Evolutionary conservation across 1,140 invertebrate species (phyloP), one percentile per base, ranked within the genome.

Genomic region (Monomorium pharaonis): DNA sequence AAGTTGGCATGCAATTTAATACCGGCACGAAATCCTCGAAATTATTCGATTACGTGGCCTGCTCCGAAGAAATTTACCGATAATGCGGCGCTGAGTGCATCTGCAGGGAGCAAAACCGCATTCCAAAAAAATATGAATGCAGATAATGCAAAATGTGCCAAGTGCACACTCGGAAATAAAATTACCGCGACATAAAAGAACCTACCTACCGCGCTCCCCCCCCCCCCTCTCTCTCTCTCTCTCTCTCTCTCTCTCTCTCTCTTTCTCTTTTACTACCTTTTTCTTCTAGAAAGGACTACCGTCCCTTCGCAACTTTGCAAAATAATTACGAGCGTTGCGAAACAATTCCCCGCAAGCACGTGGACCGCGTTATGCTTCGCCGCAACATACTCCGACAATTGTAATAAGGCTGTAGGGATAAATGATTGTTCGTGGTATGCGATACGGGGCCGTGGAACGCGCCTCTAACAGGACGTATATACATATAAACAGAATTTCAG

Each of bases 1-100:
- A 72, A 72, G 67, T 58, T 72, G 54, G 67, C 37, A 33, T 58
- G 78, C 78, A 24, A 83, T 83, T 83, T 74, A 83, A 83, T 83
- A 74, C 65, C 49, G 33, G 30, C 37, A 72, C 78, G 37, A 83
- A 83, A 83, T 83, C 78, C 67, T 83, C 65, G 27, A 83, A 83
- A 83, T 83, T 83, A 83, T 83, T 83, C 54, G 67, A 72, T 83
- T 58, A 74, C 67, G 67, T 58, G n/a, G 67, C 51, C 21, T 10
- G 47, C 62, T 54, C 14, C 16, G 33, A 70, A 81, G 49, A 83
- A 80, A 37, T 80, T 69, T 80, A 37, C 30, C 62, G 78, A 83
- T 58, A 83, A 83, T 44, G 27, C 6, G 37, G 37, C 2, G 12
- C 21, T n/a, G 51, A 72, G 18, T 42, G 63, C 77, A 54, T 80